phyloP scores from a whole-genome alignment of 2,113 vertebrate species.

The Crypturellus undulatus region DNA sequence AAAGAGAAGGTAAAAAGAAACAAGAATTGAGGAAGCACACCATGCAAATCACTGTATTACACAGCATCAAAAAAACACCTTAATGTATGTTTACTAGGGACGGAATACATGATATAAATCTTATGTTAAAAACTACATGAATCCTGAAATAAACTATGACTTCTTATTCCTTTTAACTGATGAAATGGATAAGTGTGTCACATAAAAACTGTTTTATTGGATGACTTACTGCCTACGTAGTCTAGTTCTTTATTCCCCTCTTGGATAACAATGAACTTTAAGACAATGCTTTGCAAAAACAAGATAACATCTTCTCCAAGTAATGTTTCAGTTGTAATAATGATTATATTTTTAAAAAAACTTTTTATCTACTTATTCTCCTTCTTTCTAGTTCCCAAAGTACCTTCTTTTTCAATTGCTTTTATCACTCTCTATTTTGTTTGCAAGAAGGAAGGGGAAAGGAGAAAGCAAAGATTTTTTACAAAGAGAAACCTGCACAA shows the following conservation, averaged over 20 bases:
- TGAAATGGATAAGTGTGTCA: neutral
- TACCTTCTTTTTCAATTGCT: neutral
- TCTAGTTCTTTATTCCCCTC: neutral
- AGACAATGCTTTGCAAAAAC: neutral
- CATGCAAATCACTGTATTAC: neutral
- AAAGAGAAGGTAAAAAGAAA: neutral
- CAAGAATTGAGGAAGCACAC: neutral
- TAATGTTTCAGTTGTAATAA: neutral
- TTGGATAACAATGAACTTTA: neutral
- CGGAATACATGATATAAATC: neutral
- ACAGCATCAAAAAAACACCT: neutral
- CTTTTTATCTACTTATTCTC: neutral
- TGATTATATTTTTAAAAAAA: neutral
- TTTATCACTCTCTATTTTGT: neutral
- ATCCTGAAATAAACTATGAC: constrained; percentile 15
- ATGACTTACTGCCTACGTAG: neutral
- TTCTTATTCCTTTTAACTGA: neutral
- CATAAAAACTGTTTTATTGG: neutral
- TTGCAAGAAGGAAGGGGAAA: neutral
- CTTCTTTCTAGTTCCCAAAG: neutral
- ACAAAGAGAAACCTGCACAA: neutral
- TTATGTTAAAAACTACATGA: neutral
- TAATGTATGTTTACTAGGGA: neutral
- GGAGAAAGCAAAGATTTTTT: neutral
- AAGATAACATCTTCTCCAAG: neutral